Evolutionary conservation across 53 echinoderm and acorn worm genomes (phyloP), one percentile per base, ranked within the genome.

Genomic region (Apostichopus leukothele): DNA sequence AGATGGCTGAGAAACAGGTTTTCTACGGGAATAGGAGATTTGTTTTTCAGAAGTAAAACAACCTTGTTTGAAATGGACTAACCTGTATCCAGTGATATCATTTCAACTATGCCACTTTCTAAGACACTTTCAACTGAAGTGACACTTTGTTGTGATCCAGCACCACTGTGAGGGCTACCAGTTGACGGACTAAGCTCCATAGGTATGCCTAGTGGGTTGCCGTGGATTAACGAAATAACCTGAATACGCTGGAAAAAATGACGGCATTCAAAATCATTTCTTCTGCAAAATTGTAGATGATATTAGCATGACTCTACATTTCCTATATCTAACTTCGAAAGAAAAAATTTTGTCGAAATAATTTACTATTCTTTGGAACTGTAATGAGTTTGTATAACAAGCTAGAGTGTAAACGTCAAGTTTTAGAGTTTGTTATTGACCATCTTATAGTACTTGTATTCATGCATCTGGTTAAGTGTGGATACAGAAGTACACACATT

Each of bases 81-180:
- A 96, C 93, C 93, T 90, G 93, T 90, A 25, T 90, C 91, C 52
- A 95, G 61, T 50, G 89, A 75, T 10, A 90, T 80, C 0, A 90
- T 61, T 75, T 96, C 96, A n/a, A 96, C 79, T 8, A 94, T 88
- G 4, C 96, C 94, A 76, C 90, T 83, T 16, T 79, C 89, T 10
- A 90, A 88, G 5, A 90, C 89, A 79, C 92, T 90, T 7, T 90
- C 92, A 60, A 78, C 27, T 14, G 92, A 91, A 1, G 92, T 81
- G 14, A n/a, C 66, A 39, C 27, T 89, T 18, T 57, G 22, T 18
- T 88, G 88, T 4, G 90, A 86, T 63, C 13, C 86, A 71, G 18
- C 18, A 14, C 71, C 71, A 71, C 71, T 71, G 16, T 19, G 20
- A n/a, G 71, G 13, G 71, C 71, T 71, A 19, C 71, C 18, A 16